Percentiles rank a stretch among this genome's conserved stretches.
Evolutionary conservation across 2,888 invertebrate genomes (phyloP).

Genomic region (Ditula angustiorana): DNA sequence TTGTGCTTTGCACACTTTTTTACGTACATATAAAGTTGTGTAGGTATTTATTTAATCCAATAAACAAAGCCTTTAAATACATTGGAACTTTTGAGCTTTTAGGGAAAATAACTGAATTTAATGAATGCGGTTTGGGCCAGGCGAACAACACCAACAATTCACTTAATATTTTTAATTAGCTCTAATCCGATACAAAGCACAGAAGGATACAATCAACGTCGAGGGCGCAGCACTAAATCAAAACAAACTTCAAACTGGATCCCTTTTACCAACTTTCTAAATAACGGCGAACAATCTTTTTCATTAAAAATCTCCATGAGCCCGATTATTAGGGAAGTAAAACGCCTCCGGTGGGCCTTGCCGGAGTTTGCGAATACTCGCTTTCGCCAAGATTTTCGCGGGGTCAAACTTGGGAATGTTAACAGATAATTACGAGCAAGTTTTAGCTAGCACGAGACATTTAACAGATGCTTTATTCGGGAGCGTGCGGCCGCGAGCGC

Average conservation of each 20-base stretch:
- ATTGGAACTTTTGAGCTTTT: background rate
- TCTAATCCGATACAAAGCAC: conserved; percentile 73
- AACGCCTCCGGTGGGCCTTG: conserved; percentile 77
- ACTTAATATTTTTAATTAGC: conserved; percentile 69
- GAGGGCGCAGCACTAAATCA: conserved; percentile 78
- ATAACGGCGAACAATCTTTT: conserved; percentile 84
- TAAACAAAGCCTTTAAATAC: too few species aligned
- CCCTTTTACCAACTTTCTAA: conserved; percentile 83
- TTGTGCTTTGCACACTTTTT: conserved; percentile 11
- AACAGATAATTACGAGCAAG: conserved; percentile 85
- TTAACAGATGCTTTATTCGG: conserved; percentile 85
- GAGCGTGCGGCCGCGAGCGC: conserved; percentile 80
- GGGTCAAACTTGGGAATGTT: conserved; percentile 85
- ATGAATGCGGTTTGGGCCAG: background rate
- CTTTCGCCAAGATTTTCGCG: conserved; percentile 77
- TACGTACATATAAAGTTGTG: background rate
- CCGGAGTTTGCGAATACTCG: conserved; percentile 69
- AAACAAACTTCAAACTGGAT: conserved; percentile 79
- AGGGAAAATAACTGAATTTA: background rate
- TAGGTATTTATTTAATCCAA: background rate
- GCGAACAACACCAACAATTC: conserved; percentile 48
- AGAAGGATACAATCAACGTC: conserved; percentile 76
- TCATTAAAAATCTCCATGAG: conserved; percentile 84
- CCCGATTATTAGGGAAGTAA: conserved; percentile 82
- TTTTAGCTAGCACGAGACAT: conserved; percentile 84